A percentile compares a stretch with the other conserved stretches of the same genome.
phyloP scores from a whole-genome alignment of 1,140 invertebrate species.

The Riptortus pedestris region DNA sequence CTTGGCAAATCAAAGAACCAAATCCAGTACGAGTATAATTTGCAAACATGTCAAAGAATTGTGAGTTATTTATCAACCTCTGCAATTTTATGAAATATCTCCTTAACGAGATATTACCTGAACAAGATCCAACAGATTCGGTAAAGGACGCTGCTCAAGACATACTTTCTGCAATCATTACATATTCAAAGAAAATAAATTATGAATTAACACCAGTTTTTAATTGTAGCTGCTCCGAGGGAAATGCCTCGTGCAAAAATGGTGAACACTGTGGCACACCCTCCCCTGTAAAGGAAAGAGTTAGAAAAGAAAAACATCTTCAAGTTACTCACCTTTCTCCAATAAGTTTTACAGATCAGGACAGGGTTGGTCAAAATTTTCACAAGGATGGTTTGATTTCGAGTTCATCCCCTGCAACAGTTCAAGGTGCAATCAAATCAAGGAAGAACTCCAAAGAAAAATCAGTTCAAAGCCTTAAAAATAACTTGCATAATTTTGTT shows the following conservation, averaged over 20 bases:
- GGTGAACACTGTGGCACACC: neutral
- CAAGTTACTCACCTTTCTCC: too few relatives aligned
- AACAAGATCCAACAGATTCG: neutral
- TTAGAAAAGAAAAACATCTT: neutral
- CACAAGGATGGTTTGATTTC: too few relatives aligned
- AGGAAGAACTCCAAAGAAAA: too few relatives aligned
- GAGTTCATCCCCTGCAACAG: too few relatives aligned
- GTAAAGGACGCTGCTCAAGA: neutral
- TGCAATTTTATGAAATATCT: neutral
- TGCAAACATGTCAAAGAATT: neutral
- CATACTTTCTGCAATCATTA: neutral
- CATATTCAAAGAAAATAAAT: neutral
- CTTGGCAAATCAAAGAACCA: neutral
- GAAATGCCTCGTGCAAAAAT: neutral
- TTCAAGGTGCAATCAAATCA: too few relatives aligned
- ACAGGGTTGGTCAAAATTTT: neutral
- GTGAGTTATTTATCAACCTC: neutral
- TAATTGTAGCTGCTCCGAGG: neutral
- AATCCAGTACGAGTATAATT: neutral
- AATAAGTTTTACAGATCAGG: neutral
- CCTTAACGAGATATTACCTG: neutral
- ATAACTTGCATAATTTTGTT: too few relatives aligned
- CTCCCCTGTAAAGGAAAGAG: neutral
- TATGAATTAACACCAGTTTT: neutral
- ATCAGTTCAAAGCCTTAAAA: too few relatives aligned